These are phyloP conservation scores for Cinclus mexicanus DNA, from an alignment of 2,113 vertebrate species.

Conservation along the genomic window DNA sequence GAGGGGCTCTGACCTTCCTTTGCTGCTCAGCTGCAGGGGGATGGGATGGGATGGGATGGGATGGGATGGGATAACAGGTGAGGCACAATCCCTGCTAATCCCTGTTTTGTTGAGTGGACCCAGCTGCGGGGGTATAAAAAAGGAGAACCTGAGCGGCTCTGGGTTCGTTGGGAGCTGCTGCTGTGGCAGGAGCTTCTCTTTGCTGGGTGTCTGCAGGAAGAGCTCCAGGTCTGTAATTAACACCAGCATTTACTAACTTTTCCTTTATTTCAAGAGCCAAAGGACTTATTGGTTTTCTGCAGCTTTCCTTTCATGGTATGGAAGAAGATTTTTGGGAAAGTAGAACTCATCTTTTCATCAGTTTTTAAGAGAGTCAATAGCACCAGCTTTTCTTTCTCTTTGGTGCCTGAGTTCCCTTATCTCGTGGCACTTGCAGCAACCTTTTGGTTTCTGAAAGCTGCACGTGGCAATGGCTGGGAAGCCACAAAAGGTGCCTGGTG, in stretches of 20 bases:
- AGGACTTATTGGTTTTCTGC: not conserved
- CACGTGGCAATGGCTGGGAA: not conserved
- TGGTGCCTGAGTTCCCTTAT: not conserved
- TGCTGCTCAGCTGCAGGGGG: no score
- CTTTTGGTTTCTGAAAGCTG: not conserved
- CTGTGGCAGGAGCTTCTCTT: not conserved
- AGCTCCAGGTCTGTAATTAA: not conserved
- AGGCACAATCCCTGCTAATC: not conserved
- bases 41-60: not conserved
- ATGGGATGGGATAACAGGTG: not conserved
- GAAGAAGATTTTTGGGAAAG: not conserved
- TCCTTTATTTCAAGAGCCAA: not conserved
- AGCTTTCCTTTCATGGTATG: not conserved
- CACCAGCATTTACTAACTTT: not conserved
- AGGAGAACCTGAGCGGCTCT: not conserved
- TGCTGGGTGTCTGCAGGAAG: not conserved
- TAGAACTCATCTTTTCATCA: not conserved
- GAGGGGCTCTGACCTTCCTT: not conserved
- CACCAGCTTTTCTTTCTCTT: not conserved
- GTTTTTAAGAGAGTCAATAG: not conserved
- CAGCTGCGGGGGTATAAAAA: not conserved
- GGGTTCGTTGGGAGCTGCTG: not conserved
- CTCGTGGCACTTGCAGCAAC: not conserved
- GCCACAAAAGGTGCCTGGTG: not conserved
- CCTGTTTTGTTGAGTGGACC: not conserved